Evolutionary conservation across 2,797 vertebrate genomes (phyloP).

Genomic region (Erithacus rubecula): DNA sequence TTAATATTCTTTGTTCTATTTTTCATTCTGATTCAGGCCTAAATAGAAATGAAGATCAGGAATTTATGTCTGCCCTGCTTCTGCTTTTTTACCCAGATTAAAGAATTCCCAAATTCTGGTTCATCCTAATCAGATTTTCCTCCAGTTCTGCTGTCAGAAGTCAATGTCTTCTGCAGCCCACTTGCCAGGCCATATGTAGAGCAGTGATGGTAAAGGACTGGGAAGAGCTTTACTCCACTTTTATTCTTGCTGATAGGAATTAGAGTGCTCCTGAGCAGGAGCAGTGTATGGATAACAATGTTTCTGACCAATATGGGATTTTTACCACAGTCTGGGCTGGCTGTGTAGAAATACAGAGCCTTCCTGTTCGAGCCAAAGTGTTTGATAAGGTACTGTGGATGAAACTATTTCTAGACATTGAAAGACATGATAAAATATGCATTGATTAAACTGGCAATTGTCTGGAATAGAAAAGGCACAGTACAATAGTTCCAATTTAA

Average conservation of each 20-base stretch:
- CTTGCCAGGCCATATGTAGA: neutral
- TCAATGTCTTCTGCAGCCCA: neutral
- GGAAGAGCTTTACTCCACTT: neutral
- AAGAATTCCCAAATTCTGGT: neutral
- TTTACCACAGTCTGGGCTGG: neutral
- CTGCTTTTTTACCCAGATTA: neutral
- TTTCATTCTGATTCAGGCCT: neutral
- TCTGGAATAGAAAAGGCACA: slow-evolving; percentile 14
- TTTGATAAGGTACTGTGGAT: neutral
- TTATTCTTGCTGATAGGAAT: neutral
- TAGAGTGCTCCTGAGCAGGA: neutral
- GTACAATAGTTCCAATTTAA: neutral
- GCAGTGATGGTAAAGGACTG: neutral
- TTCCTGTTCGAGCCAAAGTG: neutral
- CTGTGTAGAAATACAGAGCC: neutral
- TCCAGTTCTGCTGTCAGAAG: neutral
- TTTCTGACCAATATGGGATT: neutral
- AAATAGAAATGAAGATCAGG: neutral
- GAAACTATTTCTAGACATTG: neutral
- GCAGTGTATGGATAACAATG: neutral
- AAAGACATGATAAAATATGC: neutral
- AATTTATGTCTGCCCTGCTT: neutral
- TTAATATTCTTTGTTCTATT: neutral
- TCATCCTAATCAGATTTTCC: neutral
- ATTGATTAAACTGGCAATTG: slow-evolving; percentile 14